Evolutionary conservation across 2,113 vertebrate genomes (phyloP).

Genomic region (Plecturocebus donacophilus): DNA sequence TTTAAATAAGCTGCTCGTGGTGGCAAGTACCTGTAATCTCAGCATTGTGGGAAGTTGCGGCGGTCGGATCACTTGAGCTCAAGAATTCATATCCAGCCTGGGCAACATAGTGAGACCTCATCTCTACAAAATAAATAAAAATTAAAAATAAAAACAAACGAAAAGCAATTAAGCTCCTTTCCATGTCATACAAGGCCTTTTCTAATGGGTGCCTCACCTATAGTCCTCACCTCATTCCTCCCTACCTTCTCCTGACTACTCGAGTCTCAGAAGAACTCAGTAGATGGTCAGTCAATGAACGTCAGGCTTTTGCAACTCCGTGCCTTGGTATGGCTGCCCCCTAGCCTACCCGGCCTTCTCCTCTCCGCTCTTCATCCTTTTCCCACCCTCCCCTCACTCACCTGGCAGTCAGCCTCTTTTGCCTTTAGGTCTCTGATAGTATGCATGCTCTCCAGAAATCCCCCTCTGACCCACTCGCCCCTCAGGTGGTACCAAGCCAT

Average conservation of each 20-base stretch:
- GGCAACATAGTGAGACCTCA: background rate
- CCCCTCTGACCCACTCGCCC: background rate
- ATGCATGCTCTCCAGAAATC: background rate
- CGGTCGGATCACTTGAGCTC: background rate
- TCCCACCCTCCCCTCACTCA: no score
- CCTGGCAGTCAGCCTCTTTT: background rate
- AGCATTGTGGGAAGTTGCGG: background rate
- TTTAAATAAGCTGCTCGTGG: background rate
- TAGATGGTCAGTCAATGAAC: no score
- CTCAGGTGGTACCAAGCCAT: no score
- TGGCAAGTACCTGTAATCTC: background rate
- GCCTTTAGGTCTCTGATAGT: background rate
- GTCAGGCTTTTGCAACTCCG: background rate
- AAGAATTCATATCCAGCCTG: background rate
- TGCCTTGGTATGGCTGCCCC: rapidly evolving
- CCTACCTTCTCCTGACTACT: background rate
- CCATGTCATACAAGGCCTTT: background rate
- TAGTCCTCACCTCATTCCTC: background rate
- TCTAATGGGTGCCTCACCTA: background rate
- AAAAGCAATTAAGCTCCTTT: background rate
- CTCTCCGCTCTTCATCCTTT: background rate
- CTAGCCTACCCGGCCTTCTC: background rate
- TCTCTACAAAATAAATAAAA: background rate
- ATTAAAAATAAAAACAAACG: background rate
- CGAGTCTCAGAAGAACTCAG: background rate